Evolutionary conservation across 2,113 vertebrate species (phyloP), one percentile per base, ranked within the genome.

Genomic region (Papio anubis): DNA sequence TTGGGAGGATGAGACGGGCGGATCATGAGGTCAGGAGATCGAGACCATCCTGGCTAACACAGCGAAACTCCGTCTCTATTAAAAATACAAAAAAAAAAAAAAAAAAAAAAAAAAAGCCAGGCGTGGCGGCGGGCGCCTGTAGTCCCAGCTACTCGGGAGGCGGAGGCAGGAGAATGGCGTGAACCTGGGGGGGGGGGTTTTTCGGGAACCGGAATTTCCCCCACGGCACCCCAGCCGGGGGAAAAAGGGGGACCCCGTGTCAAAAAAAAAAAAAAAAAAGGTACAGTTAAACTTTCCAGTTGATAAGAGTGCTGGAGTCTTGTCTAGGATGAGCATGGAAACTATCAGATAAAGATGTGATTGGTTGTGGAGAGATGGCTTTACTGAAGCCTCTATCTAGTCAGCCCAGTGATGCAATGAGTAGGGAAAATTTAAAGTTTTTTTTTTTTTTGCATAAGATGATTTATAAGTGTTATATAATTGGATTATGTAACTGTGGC

Each of bases 391-490:
- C 6, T 92, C 40, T 73, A 16, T 78, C 8, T 64, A 11, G n/a
- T 84, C 66, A 88, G 23, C 35, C 9, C 82, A 73, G 30, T 20
- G 27, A 43, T 72, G 0, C 50, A 59, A 81, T 14, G 35, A 68
- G 25, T 27, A 43, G 27, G 3, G 32, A 85, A 76, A 59, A 43
- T 57, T 61, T 79, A 40, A 92, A 93, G 66, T 17, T 13, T 64
- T 30, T 61, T 27, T 43, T 70, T 38, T 43, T 52, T 59, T 87
- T 23, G 5, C 5, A 52, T 40, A 84, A 48, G 14, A 43, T 93
- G 38, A 64, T 96, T 68, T 92, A 6, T 85, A 85, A 92, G 32
- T 79, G 32, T 95, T 78, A 68, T 38, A n/a, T 79, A 86, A 50
- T 40, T 76, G 52, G 45, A 16, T 93, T 89, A 83, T 59, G 1